phyloP scores from a whole-genome alignment of 2,888 invertebrate species.

The Schizaphis graminum region DNA sequence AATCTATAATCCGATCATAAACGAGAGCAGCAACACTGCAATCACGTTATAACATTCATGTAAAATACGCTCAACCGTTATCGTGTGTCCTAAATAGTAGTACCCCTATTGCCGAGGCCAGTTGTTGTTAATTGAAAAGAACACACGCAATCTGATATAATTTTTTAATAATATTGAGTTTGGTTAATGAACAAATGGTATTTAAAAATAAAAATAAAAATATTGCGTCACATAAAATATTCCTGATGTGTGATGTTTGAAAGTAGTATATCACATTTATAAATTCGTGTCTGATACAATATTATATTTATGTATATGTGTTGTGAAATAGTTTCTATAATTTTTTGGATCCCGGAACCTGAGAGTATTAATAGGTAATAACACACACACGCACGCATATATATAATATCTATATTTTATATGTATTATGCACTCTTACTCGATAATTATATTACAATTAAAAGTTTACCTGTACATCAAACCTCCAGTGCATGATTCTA shows the following conservation, averaged over 20 bases:
- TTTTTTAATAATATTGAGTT: constrained; percentile 57
- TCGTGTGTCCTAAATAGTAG: constrained; percentile 55
- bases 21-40: constrained; percentile 37
- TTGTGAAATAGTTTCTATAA: constrained; percentile 2
- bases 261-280: constrained; percentile 45
- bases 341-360: constrained; percentile 17
- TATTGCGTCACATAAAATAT: constrained; percentile 41
- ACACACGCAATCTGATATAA: constrained; percentile 5
- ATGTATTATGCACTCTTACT: not conserved
- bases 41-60: constrained; percentile 36
- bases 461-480: constrained; percentile 87
- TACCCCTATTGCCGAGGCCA: constrained; percentile 36
- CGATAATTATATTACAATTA: not conserved
- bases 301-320: not conserved
- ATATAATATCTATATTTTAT: not conserved
- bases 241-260: constrained; percentile 20
- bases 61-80: constrained; percentile 47
- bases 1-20: constrained; percentile 44
- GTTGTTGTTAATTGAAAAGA: constrained; percentile 49
- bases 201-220: constrained; percentile 20
- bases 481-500: constrained; percentile 93
- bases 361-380: not conserved
- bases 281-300: constrained; percentile 6
- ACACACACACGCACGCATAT: not conserved
- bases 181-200: constrained; percentile 49